Evolutionary conservation across 2,797 vertebrate genomes (phyloP), one percentile per base, ranked within the genome.

Genomic region (Orientallactaga sibirica): DNA sequence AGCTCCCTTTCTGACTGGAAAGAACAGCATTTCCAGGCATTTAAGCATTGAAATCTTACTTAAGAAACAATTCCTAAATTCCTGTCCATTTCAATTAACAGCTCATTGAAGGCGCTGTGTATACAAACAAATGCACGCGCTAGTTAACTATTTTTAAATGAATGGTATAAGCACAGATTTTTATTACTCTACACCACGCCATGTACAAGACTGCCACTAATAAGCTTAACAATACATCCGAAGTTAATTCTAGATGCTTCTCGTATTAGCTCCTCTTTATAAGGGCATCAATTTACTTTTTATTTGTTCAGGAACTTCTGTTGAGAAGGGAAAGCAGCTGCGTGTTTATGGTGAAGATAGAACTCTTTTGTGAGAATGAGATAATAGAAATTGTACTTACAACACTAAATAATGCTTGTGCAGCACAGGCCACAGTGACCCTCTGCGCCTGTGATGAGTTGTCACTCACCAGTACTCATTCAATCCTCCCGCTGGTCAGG

Each of bases 351-450:
- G 61, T 68, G 29, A 90, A 93, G 71, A 86, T 58, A 94, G 89
- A 95, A 84, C 37, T 88, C 43, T 91, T 86, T 90, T 74, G 29
- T 82, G 94, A 92, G 84, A 86, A 86, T 64, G 64, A 86, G 67
- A 79, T 88, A 73, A 90, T 82, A 90, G 78, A 91, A 94, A 61
- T 77, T 80, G 25, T 18, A 79, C 71, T n/a, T 85, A 52, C 48
- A 29, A 37, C 64, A 22, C 66, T 68, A 89, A 79, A 79, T 68
- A 78, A 82, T 27, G 2, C 33, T 79, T 85, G 10, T 24, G 19
- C 20, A 37, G 52, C 37, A 27, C 0, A 79, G 66, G 43, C 16
- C 27, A 19, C 19, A 27, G 52, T 3, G 37, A 37, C 2, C 19
- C 9, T 25, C 0, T 3, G 1, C 41, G 24, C 75, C 83, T 66